Base-by-base conservation (phyloP, 2,797 vertebrate genomes). In the Chelmon rostratus region DNA sequence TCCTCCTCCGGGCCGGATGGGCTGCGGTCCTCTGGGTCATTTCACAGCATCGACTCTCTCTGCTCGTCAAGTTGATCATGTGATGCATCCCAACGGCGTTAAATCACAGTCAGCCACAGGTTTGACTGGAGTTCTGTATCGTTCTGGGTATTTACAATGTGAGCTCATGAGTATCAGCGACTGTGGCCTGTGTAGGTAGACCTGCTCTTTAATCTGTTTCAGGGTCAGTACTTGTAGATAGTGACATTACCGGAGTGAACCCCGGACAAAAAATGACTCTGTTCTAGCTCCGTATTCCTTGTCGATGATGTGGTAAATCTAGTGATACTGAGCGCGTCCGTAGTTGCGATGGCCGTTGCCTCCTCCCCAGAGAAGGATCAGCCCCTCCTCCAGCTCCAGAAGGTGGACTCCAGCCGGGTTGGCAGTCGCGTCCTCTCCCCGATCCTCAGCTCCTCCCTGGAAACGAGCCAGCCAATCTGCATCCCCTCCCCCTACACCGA, bases 401-500 rank as follows among this genome's bases (percentile, higher is more conserved):
- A 98, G 78, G 95, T 96, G 72, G 95, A 96, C 88, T 95, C 94
- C 76, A 95, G 92, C 79, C 94, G 95, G 83, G 68, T 91, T 5
- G 82, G 76, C 63, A 91, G 95, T 70, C 75, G 80, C 47, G 93
- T 92, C 77, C 94, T 96, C 38, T 95, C 96, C 0, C 85, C 97
- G 2, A n/a, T 86, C 68, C 95, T 96, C 87, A 92, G 91, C 91
- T 93, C 95, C 42, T 88, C 93, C 66, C 90, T 96, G 6, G 95
- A 95, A 64, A 10, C 66, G 16, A 94, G 93, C 13, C 95, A 96
- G 33, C 93, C 97, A 11, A 83, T 97, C 80, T 98, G 96, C 83
- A 96, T 99, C 73, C 96, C 97, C 8, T 96, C 98, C 0, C 96
- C 97, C 0, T 98, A 97, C 56, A 86, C 96, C 15, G 98, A 99